A percentile compares a stretch with the other conserved stretches of the same genome.
Conservation (phyloP, 2,888 invertebrate genomes). For the Hipparchia semele region DNA sequence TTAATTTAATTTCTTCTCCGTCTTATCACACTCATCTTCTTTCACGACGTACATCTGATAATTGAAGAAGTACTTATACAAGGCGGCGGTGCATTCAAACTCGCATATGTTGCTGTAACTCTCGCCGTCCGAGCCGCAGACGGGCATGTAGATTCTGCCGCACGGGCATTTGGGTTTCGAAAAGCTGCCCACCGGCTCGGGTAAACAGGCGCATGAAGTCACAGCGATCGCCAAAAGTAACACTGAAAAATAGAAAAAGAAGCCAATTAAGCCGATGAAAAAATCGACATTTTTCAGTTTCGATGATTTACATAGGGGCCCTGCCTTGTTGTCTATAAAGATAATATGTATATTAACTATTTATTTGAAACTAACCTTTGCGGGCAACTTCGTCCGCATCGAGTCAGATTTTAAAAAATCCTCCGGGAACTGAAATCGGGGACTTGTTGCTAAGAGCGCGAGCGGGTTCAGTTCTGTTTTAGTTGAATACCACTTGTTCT, state of each 20-base stretch:
- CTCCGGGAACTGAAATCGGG: too few species aligned
- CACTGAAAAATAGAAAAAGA: slow-evolving; percentile 48
- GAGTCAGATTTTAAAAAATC: too few species aligned
- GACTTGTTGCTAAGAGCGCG: too few species aligned
- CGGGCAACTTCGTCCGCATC: too few species aligned
- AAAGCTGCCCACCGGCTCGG: slow-evolving; percentile 19
- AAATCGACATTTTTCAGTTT: too few species aligned
- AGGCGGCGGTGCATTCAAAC: slow-evolving; percentile 57
- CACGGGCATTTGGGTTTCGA: slow-evolving; percentile 58
- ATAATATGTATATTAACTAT: too few species aligned
- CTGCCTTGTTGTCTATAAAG: too few species aligned
- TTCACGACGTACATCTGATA: slow-evolving; percentile 41
- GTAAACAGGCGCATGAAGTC: slow-evolving; percentile 39
- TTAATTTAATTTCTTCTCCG: neutral
- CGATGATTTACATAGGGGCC: too few species aligned
- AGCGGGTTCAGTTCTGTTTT: too few species aligned
- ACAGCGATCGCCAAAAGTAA: slow-evolving; percentile 50
- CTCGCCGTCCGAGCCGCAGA: slow-evolving; percentile 69
- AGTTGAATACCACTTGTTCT: too few species aligned
- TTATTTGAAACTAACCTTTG: too few species aligned
- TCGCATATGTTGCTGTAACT: slow-evolving; percentile 67
- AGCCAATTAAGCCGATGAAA: neutral
- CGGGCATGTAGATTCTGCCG: slow-evolving; percentile 62
- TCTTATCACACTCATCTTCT: slow-evolving; percentile 44
- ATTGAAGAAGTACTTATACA: slow-evolving; percentile 34